These are phyloP conservation scores for Echinometra lucunter DNA, from an alignment of 53 echinoderm and acorn worm species.

Conservation along the genomic window DNA sequence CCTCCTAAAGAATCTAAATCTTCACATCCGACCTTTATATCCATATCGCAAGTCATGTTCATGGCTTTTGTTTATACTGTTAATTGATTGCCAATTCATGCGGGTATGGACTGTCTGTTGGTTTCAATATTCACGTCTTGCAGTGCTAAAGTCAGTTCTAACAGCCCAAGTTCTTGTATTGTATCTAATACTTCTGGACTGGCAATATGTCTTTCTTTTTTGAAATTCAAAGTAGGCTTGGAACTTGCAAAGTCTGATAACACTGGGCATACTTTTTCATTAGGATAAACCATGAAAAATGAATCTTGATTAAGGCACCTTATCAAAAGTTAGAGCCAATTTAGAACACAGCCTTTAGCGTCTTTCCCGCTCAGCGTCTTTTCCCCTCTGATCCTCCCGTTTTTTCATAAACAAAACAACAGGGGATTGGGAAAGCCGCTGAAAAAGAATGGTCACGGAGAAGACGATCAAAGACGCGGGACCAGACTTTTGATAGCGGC, in stretches of 20 bases:
- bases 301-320: background rate
- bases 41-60: background rate
- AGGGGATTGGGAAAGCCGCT: too few species aligned
- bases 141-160: background rate
- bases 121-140: background rate
- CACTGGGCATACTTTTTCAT: background rate
- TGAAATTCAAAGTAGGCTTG: background rate
- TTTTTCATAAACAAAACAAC: too few species aligned
- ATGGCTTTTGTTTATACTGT: background rate
- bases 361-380: too few species aligned
- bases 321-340: background rate
- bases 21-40: slow-evolving; percentile 33
- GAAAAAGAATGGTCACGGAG: too few species aligned
- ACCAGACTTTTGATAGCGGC: too few species aligned
- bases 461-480: too few species aligned
- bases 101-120: background rate
- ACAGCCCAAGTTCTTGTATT: background rate
- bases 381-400: too few species aligned
- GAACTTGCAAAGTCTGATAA: background rate
- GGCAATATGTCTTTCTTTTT: background rate
- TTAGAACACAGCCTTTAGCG: too few species aligned
- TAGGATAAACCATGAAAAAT: background rate
- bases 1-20: slow-evolving; percentile 38
- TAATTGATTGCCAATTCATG: background rate
- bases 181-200: too few species aligned